These are phyloP conservation scores for Ciconia maguari DNA, from an alignment of 2,113 vertebrate species.

Conservation along the genomic window DNA sequence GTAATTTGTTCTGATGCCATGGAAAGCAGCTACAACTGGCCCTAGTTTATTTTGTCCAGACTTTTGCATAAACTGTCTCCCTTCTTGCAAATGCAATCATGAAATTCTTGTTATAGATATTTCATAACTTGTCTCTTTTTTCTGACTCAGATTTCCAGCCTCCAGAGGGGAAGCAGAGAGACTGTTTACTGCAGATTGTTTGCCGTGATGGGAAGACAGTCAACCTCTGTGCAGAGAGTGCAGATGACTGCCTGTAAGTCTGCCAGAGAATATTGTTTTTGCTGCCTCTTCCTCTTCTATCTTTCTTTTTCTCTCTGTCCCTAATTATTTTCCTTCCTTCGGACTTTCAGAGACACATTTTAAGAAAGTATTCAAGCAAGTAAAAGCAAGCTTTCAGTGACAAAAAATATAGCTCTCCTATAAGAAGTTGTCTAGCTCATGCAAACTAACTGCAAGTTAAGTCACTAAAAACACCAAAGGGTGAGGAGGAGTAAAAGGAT, in stretches of 20 bases:
- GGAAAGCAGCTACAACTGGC: neutral
- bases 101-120: neutral
- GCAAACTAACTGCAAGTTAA: neutral
- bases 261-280: neutral
- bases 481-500: neutral
- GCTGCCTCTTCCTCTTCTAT: neutral
- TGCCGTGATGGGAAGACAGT: constrained; percentile 90
- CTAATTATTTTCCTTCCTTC: neutral
- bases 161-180: constrained; percentile 87
- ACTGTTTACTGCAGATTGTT: constrained; percentile 89
- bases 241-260: constrained; percentile 93
- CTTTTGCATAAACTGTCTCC: neutral
- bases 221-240: constrained; percentile 91
- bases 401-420: neutral
- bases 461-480: neutral
- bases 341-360: neutral
- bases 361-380: neutral
- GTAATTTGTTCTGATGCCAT: neutral
- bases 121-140: neutral
- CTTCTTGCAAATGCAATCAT: neutral
- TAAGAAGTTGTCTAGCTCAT: neutral
- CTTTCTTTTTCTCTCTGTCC: neutral
- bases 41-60: neutral
- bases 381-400: neutral
- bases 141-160: constrained; percentile 82